These are phyloP conservation scores for Glossophaga mutica DNA, from an alignment of 2,797 vertebrate genomes.

Conservation along the genomic window DNA sequence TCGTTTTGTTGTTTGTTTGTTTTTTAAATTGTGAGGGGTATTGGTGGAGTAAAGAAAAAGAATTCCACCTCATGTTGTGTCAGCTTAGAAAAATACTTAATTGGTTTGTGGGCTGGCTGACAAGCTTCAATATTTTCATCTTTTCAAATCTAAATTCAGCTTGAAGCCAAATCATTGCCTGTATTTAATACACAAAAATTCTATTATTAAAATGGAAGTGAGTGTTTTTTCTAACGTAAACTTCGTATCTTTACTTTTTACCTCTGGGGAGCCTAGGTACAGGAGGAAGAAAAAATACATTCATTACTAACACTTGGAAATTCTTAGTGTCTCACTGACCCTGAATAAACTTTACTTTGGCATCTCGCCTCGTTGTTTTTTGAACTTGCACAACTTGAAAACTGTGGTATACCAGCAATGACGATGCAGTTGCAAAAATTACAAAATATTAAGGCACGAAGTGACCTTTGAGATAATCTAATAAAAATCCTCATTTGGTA, in stretches of 20 bases:
- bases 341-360: neutral
- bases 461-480: no score
- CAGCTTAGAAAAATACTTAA: slow-evolving; percentile 73
- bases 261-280: slow-evolving; percentile 22
- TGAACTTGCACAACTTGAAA: neutral
- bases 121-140: slow-evolving; percentile 65
- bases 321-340: neutral
- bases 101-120: slow-evolving; percentile 62
- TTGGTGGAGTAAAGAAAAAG: slow-evolving; percentile 47
- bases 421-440: neutral
- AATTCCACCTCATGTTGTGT: slow-evolving; percentile 40
- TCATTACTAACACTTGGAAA: neutral
- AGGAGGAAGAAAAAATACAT: neutral
- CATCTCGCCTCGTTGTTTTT: neutral
- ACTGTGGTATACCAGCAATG: neutral
- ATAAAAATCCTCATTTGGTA: neutral
- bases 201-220: slow-evolving; percentile 61
- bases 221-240: slow-evolving; percentile 39
- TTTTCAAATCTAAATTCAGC: slow-evolving; percentile 67
- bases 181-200: slow-evolving; percentile 56
- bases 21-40: slow-evolving; percentile 4
- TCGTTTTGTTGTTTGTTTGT: slow-evolving; percentile 22
- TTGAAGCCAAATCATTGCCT: slow-evolving; percentile 58
- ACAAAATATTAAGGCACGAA: neutral
- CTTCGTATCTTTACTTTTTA: neutral